Base-by-base conservation (phyloP, 2,113 vertebrate species). In the Columbina picui region DNA sequence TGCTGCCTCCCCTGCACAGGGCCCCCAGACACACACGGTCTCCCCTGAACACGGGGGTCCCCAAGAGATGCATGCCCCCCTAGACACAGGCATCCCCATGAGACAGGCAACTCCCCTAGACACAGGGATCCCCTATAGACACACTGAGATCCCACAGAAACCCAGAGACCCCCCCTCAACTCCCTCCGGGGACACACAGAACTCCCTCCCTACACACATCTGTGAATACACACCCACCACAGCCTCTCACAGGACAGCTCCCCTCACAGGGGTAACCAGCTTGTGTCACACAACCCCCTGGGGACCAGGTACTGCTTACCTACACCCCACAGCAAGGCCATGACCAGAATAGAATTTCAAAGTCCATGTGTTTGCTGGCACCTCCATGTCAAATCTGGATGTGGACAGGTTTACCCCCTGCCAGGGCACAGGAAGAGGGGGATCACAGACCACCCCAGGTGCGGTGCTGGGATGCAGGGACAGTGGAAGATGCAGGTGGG, bases 401-500 rank as follows among this genome's bases (percentile, higher is more conserved):
- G 23, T 30, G 39, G 41, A 3, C 5, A 23, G 23, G 12, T 21
- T 11, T 5, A 7, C 14, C 30, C 8, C 30, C 9, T 0, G 23
- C 53, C 38, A 70, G 77, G 21, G 14, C 19, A 19, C 17, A 4
- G 2, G 11, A 29, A 22, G 16, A 2, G 15, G 15, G 25, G 7
- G 7, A 12, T n/a, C 68, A 23, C 9, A 45, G 63, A 36, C 38
- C 84, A 50, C 6, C 26, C 26, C 8, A 38, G 49, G 7, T 6
- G 27, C 22, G 23, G 19, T 0, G 0, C 34, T 50, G 69, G 29
- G 34, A n/a, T 1, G 0, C 2, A 17, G 36, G 13, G 52, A 21
- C 21, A 34, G 55, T 5, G 1, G 34, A 25, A 77, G 41, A 34
- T 74, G 45, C 15, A 43, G n/a, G 15, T 50, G 34, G 53, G 23